Conservation (phyloP, 2,888 invertebrate genomes). For the Spodoptera exigua region DNA sequence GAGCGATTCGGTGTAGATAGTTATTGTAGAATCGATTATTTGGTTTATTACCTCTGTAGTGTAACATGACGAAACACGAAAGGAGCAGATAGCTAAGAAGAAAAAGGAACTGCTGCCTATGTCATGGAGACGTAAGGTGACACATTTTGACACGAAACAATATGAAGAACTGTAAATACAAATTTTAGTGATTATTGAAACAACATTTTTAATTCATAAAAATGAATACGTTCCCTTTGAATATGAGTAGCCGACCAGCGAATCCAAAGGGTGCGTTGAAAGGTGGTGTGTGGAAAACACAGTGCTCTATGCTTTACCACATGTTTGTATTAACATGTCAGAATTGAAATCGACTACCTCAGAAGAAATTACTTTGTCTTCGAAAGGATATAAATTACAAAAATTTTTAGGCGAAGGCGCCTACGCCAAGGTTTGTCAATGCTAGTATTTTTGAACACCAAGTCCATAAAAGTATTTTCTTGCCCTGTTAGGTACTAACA, state of each 20-base stretch:
- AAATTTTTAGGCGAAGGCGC: constrained; percentile 93
- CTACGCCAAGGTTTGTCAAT: constrained; percentile 92
- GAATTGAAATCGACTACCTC: constrained; percentile 82
- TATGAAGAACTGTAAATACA: constrained; percentile 64
- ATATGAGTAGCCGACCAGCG: constrained; percentile 63
- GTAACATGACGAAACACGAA: neutral
- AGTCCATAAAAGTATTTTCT: neutral
- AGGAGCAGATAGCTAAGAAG: constrained; percentile 30
- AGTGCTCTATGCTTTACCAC: constrained; percentile 65
- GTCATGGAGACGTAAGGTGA: constrained; percentile 49
- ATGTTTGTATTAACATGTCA: constrained; percentile 79
- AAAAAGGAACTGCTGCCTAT: constrained; percentile 26
- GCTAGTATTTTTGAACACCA: neutral
- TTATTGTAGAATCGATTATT: no score
- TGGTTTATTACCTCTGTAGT: no score
- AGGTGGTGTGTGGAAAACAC: constrained; percentile 56
- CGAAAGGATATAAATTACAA: constrained; percentile 90
- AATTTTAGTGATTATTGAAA: constrained; percentile 48
- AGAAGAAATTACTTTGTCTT: constrained; percentile 83
- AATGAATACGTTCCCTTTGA: constrained; percentile 72
- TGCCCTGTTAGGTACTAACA: neutral
- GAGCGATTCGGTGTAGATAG: no score
- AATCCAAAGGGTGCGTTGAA: constrained; percentile 59
- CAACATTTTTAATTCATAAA: constrained; percentile 62
- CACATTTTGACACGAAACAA: constrained; percentile 56